phyloP scores from a whole-genome alignment of 2,113 vertebrate species.

The Melanotaenia duboulayi region DNA sequence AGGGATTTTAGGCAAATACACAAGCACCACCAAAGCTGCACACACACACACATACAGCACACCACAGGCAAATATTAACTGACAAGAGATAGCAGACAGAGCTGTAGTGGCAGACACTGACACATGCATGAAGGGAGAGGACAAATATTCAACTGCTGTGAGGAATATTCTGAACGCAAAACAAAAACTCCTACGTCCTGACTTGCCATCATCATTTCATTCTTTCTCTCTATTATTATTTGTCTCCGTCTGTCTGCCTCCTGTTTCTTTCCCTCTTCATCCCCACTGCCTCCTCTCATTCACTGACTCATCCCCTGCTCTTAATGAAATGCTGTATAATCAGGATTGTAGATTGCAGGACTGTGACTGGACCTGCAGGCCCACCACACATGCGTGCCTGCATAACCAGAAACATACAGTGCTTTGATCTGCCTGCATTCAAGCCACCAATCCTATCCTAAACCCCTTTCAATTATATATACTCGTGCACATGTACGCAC shows the following conservation, averaged over 20 bases:
- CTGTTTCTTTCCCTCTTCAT: slow-evolving; percentile 18
- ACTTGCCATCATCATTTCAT: slow-evolving; percentile 14
- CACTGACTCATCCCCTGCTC: slow-evolving; percentile 65
- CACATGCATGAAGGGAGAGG: slow-evolving; percentile 49
- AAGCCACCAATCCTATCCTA: slow-evolving; percentile 60
- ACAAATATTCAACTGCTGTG: slow-evolving; percentile 61
- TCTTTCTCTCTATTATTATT: slow-evolving; percentile 41
- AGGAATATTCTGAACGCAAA: slow-evolving; percentile 29
- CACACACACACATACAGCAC: slow-evolving; percentile 29
- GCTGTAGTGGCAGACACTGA: slow-evolving; percentile 62
- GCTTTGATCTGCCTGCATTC: slow-evolving; percentile 55
- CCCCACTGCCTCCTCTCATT: slow-evolving; percentile 38
- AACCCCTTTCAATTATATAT: slow-evolving; percentile 67
- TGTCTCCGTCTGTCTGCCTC: slow-evolving; percentile 34
- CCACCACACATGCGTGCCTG: slow-evolving; percentile 24
- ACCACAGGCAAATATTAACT: slow-evolving; percentile 61
- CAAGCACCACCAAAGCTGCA: slow-evolving; percentile 7
- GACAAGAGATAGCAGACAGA: slow-evolving; percentile 66
- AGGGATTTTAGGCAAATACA: slow-evolving; percentile 24
- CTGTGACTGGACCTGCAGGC: slow-evolving; percentile 46
- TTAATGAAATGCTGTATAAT: slow-evolving; percentile 75
- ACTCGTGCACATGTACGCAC: slow-evolving; percentile 38
- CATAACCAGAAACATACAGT: slow-evolving; percentile 30
- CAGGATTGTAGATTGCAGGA: slow-evolving; percentile 66
- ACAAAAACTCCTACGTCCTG: slow-evolving; percentile 24